phyloP scores from a whole-genome alignment of 2,888 invertebrate genomes.

The Epirrhoe tristata region DNA sequence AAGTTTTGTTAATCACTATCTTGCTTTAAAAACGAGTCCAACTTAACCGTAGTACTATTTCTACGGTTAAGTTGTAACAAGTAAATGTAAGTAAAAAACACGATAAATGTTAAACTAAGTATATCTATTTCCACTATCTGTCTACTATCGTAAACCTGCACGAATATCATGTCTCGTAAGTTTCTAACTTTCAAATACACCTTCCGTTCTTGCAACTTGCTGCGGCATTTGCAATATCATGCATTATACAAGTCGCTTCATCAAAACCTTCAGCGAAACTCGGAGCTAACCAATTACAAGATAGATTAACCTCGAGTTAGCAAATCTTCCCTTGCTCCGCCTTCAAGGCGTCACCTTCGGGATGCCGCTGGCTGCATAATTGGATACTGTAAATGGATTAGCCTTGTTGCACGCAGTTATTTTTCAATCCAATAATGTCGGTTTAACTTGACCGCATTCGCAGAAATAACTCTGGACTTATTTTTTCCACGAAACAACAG shows the following conservation, averaged over 20 bases:
- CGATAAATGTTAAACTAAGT: no score
- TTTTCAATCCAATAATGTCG: constrained; percentile 65
- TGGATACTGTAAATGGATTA: constrained; percentile 74
- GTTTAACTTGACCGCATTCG: constrained; percentile 22
- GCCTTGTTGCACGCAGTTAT: constrained; percentile 58
- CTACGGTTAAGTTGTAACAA: no score
- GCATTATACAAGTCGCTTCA: constrained; percentile 16
- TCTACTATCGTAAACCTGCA: background rate
- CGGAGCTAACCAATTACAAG: constrained; percentile 16
- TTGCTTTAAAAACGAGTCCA: no score
- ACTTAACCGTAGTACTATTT: no score
- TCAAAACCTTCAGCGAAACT: constrained; percentile 22
- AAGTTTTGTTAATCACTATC: no score
- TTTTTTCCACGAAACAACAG: background rate
- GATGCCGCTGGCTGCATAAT: constrained; percentile 58
- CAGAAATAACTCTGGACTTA: constrained; percentile 8
- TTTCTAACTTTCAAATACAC: background rate
- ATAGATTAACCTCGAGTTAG: constrained; percentile 36
- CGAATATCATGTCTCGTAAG: background rate
- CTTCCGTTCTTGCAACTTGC: background rate
- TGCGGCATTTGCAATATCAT: constrained; percentile 7
- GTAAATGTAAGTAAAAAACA: no score
- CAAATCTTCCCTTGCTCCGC: constrained; percentile 43
- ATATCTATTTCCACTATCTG: no score
- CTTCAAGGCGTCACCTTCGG: constrained; percentile 61